Base-by-base conservation (phyloP, 2,797 vertebrate genomes). In the Mus minutoides region DNA sequence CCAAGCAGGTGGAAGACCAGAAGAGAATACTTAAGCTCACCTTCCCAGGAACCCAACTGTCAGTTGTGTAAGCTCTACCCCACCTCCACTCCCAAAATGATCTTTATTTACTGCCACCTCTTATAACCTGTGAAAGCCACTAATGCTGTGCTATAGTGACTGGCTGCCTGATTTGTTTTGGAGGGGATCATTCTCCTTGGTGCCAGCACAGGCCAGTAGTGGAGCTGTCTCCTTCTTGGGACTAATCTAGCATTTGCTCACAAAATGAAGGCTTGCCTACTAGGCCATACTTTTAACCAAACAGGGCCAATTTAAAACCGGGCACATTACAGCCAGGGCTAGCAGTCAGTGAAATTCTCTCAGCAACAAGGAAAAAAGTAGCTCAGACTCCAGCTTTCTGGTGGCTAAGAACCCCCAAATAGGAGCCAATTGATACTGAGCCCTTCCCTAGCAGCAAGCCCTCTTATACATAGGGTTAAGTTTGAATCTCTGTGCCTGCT, bases 221-320 rank as follows among this genome's bases (percentile, higher is more conserved):
- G 94, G 54, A 96, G 79, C 34, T 71, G 73, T 94, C 76, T 96
- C 79, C 60, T 97, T 76, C 92, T 91, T 79, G 88, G 78, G 90
- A 78, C 92, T 96, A 94, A 96, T 97, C 97, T 89, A 95, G 56
- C 62, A 79, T 91, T 54, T 83, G 91, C 79, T 94, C 58, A 78
- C 95, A 75, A 77, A 96, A 91, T 71, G 71, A 94, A 92, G 73
- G 34, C 80, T 46, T 46, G 90, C 71, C 92, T 67, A 77, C 69
- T 90, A 94, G 87, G 92, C 29, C 14, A 17, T 52, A 58, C 92
- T 40, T 43, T 94, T 95, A 95, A 94, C 75, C 91, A 97, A 96
- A 94, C 2, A n/a, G 3, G 31, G 95, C 90, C 58, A 60, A 69
- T 97, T 97, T 96, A 75, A 95, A 96, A 86, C 64, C 6, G 16